Base-by-base conservation (phyloP, 1,140 invertebrate species). In the Trachymyrmex cornetzi region DNA sequence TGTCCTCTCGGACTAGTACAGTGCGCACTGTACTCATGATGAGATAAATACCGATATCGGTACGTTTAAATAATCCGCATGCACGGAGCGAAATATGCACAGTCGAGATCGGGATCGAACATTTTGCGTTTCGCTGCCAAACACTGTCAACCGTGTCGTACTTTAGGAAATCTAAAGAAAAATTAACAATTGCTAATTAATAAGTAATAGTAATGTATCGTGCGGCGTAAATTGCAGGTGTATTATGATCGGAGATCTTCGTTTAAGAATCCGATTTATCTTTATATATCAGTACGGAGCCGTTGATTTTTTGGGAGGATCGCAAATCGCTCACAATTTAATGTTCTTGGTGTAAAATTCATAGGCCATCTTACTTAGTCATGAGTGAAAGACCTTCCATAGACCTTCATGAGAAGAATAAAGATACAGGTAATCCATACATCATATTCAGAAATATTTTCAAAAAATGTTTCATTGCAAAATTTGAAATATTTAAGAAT, bases 11-110 rank as follows among this genome's bases (percentile, higher is more conserved):
- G 1, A 2, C 59, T 12, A 48, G 38, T 44, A 61, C 24, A 27
- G 80, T 82, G 34, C 79, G 67, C 22, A 72, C 53, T 44, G 66
- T 59, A 72, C 79, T 11, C 48, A 30, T 53, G 27, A 14, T 5
- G 38, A 38, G 27, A 71, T 81, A 72, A 72, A 9, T 44, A 11
- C 30, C 22, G 22, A 3, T 22, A 24, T 69, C 27, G 30, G 19
- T 3, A 7, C 6, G 1, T 22, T 67, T 53, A 34, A 44, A 30
- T 59, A 82, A 22, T 81, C 9, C 16, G 22, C 22, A 22, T 14
- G 66, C 48, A 71, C 34, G 53, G 1, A 81, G 64, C 38, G 1
- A 9, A 30, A 30, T 19, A n/a, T 30, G 44, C 19, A 5, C 53
- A 82, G 64, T 81, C 12, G 66, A 22, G 34, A 69, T n/a, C 34